phyloP scores from a whole-genome alignment of 2,888 invertebrate species.

The Watsonalla binaria region DNA sequence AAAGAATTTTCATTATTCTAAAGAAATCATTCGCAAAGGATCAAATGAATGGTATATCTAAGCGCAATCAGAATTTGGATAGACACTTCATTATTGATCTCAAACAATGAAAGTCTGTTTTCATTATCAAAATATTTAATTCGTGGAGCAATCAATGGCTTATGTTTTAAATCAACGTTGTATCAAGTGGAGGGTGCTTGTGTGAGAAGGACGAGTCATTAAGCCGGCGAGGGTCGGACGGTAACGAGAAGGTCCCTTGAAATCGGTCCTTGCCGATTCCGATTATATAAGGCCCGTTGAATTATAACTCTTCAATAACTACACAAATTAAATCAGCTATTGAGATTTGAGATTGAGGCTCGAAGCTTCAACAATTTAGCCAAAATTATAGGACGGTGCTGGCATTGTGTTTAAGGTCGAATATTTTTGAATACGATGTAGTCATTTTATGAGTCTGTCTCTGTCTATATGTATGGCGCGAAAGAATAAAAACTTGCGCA shows the following conservation, averaged over 20 bases:
- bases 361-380: background rate
- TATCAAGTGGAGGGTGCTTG: background rate
- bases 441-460: no score
- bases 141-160: background rate
- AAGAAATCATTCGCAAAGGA: no score
- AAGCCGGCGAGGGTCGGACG: background rate
- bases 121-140: background rate
- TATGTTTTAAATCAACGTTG: background rate
- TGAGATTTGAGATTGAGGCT: background rate
- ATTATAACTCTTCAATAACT: constrained; percentile 23
- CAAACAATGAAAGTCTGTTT: background rate
- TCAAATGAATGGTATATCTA: no score
- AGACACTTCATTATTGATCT: background rate
- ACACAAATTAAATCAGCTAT: constrained; percentile 19
- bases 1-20: no score
- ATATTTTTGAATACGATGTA: no score
- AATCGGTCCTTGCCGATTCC: constrained; percentile 20
- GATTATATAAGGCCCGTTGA: constrained; percentile 22
- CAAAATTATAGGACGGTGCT: background rate
- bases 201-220: background rate
- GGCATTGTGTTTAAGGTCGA: no score
- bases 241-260: constrained; percentile 11
- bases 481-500: no score
- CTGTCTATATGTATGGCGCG: no score
- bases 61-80: no score